Base-by-base conservation (phyloP, 2,797 vertebrate genomes). In the Diglossa cyanea region DNA sequence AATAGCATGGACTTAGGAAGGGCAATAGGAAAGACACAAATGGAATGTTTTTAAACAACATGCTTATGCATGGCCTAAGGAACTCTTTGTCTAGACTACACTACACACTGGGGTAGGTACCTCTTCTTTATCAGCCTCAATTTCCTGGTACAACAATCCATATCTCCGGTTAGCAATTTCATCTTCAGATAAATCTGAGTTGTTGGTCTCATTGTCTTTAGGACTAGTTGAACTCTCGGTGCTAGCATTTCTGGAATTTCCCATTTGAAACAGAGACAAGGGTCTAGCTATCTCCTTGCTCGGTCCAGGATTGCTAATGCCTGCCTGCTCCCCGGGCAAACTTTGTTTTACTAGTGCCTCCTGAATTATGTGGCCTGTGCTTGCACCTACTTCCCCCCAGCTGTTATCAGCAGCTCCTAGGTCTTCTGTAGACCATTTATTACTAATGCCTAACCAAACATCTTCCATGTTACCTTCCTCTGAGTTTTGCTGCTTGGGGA, bases 151-250 rank as follows among this genome's bases (percentile, higher is more conserved):
- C 98, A 99, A 99, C 94, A 98, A 98, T 98, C 98, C 99, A 96
- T 99, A 98, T 98, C 98, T 98, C 98, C 98, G 98, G 98, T 99
- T 99, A 97, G 99, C 98, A 97, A 99, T 98, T 98, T 99, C 99
- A 96, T 99, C 99, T 99, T 99, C 99, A 96, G 99, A 99, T 97
- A 99, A 98, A 98, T 99, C 99, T 98, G 99, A 99, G 97, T 98
- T 98, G 98, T 96, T 98, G 97, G 95, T 98, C 97, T 99, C 99
- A 97, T 97, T 98, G 95, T 99, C 99, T 98, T 97, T 99, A 93
- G 97, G 98, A 95, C 96, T 98, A 97, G 97, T 89, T 96, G 97
- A 94, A 73, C 96, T 98, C 93, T 98, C 96, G 67, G 97, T 96
- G 97, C 97, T 98, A 96, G 95, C 58, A 87, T 97, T 97, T 97